Evolutionary conservation across 2,797 vertebrate genomes (phyloP), one percentile per base, ranked within the genome.

Genomic region (Sebastes wilsoni): DNA sequence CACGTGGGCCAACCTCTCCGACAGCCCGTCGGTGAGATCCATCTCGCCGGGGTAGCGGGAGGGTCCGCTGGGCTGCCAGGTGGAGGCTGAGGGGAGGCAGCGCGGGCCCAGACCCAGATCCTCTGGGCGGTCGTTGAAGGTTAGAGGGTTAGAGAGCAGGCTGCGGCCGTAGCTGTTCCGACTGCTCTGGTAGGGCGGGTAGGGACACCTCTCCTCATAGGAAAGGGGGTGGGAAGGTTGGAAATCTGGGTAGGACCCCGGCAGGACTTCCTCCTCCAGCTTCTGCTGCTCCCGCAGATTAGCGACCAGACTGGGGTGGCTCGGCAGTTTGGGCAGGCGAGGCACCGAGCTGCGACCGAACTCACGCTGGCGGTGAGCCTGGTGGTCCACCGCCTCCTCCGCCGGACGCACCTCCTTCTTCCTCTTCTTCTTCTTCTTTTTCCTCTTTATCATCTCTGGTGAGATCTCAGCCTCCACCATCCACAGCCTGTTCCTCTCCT

Each of bases 381-480:
- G 86, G 54, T 72, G 89, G 8, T 90, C 90, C 12, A 12, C 86
- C 62, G 89, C 92, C 0, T 94, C 92, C 1, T 90, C 89, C 1
- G 77, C 56, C 0, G 96, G 94, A 38, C 89, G 95, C 77, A 95
- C 93, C 65, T 98, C 97, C 93, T 97, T 98, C 92, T 96, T 97
- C 79, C 95, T 96, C 94, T 95, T 97, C 93, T 95, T 97, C 92
- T 96, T 97, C 88, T 95, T 97, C 88, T 95, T 95, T 86, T 97
- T 99, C 92, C 97, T 97, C 90, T 98, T 97, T 88, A 97, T 96
- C 93, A 97, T 95, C 91, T 98, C 96, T 0, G 97, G 96, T 2
- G 97, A 97, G 80, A 97, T 96, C 72, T 98, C 97, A 0, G 96
- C 97, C 82, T 99, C 97, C 64, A 97, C 97, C 94, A 97, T 93